These are phyloP conservation scores for Astyanax mexicanus DNA, from an alignment of 2,797 vertebrate species.

Conservation along the genomic window DNA sequence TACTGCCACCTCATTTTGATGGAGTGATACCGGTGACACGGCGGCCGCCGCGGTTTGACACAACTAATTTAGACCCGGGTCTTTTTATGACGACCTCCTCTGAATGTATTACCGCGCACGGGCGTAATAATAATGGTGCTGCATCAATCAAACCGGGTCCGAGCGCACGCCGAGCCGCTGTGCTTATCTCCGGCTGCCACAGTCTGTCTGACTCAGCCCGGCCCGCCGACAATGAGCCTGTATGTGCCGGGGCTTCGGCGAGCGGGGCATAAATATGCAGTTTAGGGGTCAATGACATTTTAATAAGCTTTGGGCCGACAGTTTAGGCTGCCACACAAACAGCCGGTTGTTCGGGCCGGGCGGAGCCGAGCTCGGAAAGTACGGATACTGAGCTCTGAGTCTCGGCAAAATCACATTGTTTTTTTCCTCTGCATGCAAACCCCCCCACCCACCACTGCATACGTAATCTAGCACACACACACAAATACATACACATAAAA, in stretches of 20 bases:
- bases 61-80: constrained; percentile 77
- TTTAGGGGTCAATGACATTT: constrained; percentile 81
- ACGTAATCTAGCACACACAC: constrained; percentile 25
- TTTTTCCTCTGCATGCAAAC: constrained; percentile 15
- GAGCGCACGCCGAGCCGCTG: constrained; percentile 77
- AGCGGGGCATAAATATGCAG: constrained; percentile 80
- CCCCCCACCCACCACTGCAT: constrained; percentile 8
- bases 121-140: constrained; percentile 77
- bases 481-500: constrained; percentile 64
- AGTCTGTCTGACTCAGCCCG: constrained; percentile 73
- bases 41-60: constrained; percentile 73
- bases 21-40: constrained; percentile 69
- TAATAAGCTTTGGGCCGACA: constrained; percentile 80
- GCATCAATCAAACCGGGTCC: constrained; percentile 77
- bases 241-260: constrained; percentile 68
- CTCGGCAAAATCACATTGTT: constrained; percentile 64
- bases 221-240: constrained; percentile 63
- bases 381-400: constrained; percentile 44
- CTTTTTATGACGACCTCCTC: constrained; percentile 70
- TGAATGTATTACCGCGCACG: constrained; percentile 75
- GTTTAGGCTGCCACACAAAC: constrained; percentile 58
- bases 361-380: constrained; percentile 28
- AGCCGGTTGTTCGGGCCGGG: constrained; percentile 23
- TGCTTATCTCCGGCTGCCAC: constrained; percentile 83
- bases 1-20: constrained; percentile 74